Percentiles rank a stretch among this genome's conserved stretches.
These are phyloP conservation scores for Fukomys damarensis DNA, from an alignment of 2,113 vertebrate species.

Conservation along the genomic window DNA sequence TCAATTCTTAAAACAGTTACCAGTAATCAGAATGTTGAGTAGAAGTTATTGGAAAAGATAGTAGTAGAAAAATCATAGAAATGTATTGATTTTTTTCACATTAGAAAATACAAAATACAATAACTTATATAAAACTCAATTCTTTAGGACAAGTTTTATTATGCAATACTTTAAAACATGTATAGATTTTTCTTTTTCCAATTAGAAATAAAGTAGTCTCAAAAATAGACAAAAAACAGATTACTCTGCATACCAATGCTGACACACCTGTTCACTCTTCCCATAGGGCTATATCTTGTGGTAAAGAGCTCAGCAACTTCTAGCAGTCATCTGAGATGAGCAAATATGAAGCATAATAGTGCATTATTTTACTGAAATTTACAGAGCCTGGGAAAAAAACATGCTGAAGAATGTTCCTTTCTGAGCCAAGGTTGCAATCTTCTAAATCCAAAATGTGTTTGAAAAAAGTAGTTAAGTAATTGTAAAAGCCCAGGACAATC, in stretches of 20 bases:
- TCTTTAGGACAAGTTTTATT: slow-evolving; percentile 4
- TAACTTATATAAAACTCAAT: slow-evolving; percentile 5
- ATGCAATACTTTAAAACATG: neutral
- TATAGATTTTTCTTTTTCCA: neutral
- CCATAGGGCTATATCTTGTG: neutral
- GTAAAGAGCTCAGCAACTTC: slow-evolving; percentile 26
- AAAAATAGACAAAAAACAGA: slow-evolving; percentile 52
- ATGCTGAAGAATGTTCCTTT: slow-evolving; percentile 55
- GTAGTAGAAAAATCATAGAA: neutral
- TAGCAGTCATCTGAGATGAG: slow-evolving; percentile 59
- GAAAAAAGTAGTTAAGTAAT: slow-evolving; percentile 72
- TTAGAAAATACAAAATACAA: slow-evolving; percentile 10
- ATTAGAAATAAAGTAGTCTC: slow-evolving; percentile 39
- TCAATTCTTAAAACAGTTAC: slow-evolving; percentile 4
- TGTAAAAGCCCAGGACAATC: slow-evolving; percentile 62
- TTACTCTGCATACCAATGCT: slow-evolving; percentile 7
- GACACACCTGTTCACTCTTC: neutral
- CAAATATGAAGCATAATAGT: slow-evolving; percentile 39
- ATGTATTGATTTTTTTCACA: neutral
- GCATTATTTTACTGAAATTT: slow-evolving; percentile 68
- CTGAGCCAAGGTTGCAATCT: slow-evolving; percentile 67
- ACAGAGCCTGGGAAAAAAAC: slow-evolving; percentile 72
- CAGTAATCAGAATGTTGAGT: slow-evolving; percentile 29
- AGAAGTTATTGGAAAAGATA: neutral
- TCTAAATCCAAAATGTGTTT: slow-evolving; percentile 14